These are phyloP conservation scores for Muscicapa adusta DNA, from an alignment of 2,113 vertebrate genomes.

Conservation along the genomic window DNA sequence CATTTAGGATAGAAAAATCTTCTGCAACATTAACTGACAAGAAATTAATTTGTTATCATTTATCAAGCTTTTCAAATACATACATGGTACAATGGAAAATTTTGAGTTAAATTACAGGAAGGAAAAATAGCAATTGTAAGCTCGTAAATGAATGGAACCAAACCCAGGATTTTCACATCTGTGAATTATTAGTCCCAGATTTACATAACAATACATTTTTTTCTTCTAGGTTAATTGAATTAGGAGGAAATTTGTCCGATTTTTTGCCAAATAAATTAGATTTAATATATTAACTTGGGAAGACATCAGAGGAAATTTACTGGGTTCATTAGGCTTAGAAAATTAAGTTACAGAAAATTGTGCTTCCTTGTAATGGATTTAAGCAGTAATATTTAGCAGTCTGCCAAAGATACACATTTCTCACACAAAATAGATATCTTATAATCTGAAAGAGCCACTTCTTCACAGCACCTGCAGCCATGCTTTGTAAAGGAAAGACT, in stretches of 20 bases:
- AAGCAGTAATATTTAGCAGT: constrained; percentile 71
- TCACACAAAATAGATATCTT: constrained; percentile 62
- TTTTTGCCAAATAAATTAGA: constrained; percentile 75
- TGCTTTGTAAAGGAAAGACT: neutral
- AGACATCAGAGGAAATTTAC: constrained; percentile 78
- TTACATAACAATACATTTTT: constrained; percentile 64
- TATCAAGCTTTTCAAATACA: constrained; percentile 23
- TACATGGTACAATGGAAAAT: neutral
- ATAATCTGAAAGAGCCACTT: constrained; percentile 7
- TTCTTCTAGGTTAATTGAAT: constrained; percentile 73
- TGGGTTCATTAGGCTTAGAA: constrained; percentile 80
- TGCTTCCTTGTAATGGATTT: constrained; percentile 75
- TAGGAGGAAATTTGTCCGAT: constrained; percentile 67
- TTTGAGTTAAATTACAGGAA: constrained; percentile 8
- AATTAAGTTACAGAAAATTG: constrained; percentile 79
- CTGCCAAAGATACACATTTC: constrained; percentile 69
- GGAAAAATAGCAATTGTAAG: neutral
- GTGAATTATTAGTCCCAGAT: constrained; percentile 65
- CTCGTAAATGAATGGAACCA: constrained; percentile 31
- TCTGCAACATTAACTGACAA: neutral
- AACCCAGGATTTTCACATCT: constrained; percentile 37
- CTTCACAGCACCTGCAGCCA: neutral
- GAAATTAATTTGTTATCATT: neutral
- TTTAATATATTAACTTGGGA: constrained; percentile 77
- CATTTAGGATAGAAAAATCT: neutral